Conservation (phyloP, 2,888 invertebrate genomes). For the Bombylius major region DNA sequence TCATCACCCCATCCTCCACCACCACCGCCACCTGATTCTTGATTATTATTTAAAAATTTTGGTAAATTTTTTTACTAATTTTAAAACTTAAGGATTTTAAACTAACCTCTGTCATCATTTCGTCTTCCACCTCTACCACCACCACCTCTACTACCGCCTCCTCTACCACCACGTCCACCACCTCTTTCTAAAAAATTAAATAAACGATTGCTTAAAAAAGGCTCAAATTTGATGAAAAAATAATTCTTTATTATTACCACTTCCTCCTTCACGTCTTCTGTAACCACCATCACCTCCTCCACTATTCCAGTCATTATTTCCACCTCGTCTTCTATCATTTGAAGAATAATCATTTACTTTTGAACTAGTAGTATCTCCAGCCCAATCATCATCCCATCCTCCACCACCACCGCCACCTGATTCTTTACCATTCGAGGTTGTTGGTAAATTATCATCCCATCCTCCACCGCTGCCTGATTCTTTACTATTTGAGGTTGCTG, state of each 20-base stretch:
- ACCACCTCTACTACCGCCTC: background rate
- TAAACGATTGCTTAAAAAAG: background rate
- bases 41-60: background rate
- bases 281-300: background rate
- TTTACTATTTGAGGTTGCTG: slow-evolving; percentile 14
- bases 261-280: background rate
- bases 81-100: background rate
- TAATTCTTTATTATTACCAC: background rate
- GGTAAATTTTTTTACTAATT: background rate
- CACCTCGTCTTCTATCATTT: background rate
- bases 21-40: background rate
- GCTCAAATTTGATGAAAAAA: background rate
- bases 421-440: background rate
- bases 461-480: slow-evolving; percentile 19
- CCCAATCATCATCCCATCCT: background rate
- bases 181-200: background rate
- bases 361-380: background rate
- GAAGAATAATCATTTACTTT: no score
- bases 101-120: no score
- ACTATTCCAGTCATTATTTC: background rate
- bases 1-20: background rate
- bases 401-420: background rate
- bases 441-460: slow-evolving; percentile 36
- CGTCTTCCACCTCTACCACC: no score
- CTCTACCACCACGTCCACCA: background rate